phyloP scores from a whole-genome alignment of 53 echinoderm and acorn worm species.

The Echinometra lucunter region DNA sequence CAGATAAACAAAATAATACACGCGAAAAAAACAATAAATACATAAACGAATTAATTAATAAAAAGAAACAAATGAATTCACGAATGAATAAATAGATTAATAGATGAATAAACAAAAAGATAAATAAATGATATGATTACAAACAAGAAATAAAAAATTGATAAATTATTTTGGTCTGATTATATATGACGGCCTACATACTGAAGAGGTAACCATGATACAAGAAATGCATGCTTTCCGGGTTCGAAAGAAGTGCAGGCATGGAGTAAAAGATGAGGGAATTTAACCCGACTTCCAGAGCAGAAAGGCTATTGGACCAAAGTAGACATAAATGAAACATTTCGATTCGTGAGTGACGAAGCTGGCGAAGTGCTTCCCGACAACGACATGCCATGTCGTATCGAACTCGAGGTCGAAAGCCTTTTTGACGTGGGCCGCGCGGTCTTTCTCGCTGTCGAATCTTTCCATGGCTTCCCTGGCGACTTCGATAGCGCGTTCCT shows the following conservation, averaged over 20 bases:
- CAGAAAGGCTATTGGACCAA: conserved; percentile 60
- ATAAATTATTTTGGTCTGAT: too few species aligned
- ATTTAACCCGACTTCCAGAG: conserved; percentile 77
- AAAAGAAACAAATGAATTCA: too few species aligned
- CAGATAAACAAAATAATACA: too few species aligned
- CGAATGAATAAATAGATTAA: too few species aligned
- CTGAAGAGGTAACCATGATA: neutral
- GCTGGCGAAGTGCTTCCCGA: conserved; percentile 78
- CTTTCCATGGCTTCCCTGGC: conserved; percentile 60
- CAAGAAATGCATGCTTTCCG: neutral
- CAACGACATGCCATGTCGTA: conserved; percentile 77
- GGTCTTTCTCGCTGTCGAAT: conserved; percentile 73
- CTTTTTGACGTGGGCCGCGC: conserved; percentile 69
- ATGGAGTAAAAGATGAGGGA: neutral
- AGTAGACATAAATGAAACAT: conserved; percentile 76
- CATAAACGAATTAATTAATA: too few species aligned
- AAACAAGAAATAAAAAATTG: too few species aligned
- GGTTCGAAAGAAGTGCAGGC: neutral
- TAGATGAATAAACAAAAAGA: too few species aligned
- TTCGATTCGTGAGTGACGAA: conserved; percentile 78
- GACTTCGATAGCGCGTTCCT: conserved; percentile 60
- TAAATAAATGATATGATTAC: too few species aligned
- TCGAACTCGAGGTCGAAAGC: conserved; percentile 66
- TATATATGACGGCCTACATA: too few species aligned
- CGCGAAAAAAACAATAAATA: too few species aligned